Percentiles rank a stretch among this genome's conserved stretches.
Conservation (phyloP, 2,797 vertebrate genomes). For the Urocyon cinereoargenteus region DNA sequence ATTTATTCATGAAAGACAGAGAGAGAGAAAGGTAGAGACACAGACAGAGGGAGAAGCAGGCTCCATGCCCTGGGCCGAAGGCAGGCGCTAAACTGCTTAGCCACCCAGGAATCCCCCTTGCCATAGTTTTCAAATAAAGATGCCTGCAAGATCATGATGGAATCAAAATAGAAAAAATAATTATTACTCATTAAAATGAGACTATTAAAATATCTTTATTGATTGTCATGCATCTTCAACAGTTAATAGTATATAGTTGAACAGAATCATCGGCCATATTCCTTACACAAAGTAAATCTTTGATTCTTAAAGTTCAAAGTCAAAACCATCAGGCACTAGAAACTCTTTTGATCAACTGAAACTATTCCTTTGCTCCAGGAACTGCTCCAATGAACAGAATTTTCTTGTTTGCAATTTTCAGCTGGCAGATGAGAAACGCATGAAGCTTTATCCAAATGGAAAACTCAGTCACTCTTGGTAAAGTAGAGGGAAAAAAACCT, state of each 20-base stretch:
- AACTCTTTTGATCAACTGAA: constrained; percentile 80
- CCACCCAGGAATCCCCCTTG: not conserved
- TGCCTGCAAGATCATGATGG: not conserved
- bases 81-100: too few species aligned
- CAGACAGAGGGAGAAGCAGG: too few species aligned
- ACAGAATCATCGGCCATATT: not conserved
- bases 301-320: constrained; percentile 69
- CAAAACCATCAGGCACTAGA: constrained; percentile 59
- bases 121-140: not conserved
- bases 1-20: too few species aligned
- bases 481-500: constrained; percentile 13
- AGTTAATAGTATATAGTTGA: not conserved
- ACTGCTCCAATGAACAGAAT: constrained; percentile 75
- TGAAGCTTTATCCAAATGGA: constrained; percentile 82
- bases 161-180: constrained; percentile 9
- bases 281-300: constrained; percentile 50
- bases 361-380: constrained; percentile 73
- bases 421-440: constrained; percentile 83
- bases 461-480: constrained; percentile 79
- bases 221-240: not conserved
- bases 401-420: constrained; percentile 83
- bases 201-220: not conserved
- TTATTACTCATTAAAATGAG: constrained; percentile 2
- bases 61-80: too few species aligned
- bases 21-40: too few species aligned